Base-by-base conservation (phyloP, 2,797 vertebrate genomes). In the Galagoides demidoff region DNA sequence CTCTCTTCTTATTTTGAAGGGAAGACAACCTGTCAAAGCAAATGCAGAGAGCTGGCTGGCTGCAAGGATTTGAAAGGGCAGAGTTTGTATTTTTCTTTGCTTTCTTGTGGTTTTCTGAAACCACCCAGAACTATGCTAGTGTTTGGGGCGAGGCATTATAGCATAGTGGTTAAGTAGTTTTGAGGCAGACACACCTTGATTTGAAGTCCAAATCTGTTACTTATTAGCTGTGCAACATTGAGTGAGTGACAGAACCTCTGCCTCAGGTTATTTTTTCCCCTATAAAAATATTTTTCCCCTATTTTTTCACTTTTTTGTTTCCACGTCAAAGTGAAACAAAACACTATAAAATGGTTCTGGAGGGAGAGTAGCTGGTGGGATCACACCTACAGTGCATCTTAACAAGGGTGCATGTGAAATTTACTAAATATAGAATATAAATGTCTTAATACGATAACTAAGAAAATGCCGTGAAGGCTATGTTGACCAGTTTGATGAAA, bases 21-120 rank as follows among this genome's bases (percentile, higher is more conserved):
- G 87, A 96, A 96, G 96, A 96, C 96, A 97, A 25, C 45, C 77
- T 97, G 97, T 97, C 96, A 97, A 89, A 97, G 94, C 81, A 82
- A 93, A 85, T 63, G 83, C 4, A 0, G 34, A 90, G 71, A 85
- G 95, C 64, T 31, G 73, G 91, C 92, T 91, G 77, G 52, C 89
- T 94, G 93, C 2, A 7, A 92, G 95, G 19, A 43, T 89, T 73
- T 70, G 68, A 96, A 98, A 97, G 92, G 90, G 90, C 96, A 93
- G 76, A n/a, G 29, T 66, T 89, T 76, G 85, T 90, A 25, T 82
- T 92, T 93, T 86, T 63, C 71, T 87, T 81, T 64, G 68, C 77
- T 82, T 95, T 78, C 45, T 90, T 78, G 37, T 78, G 52, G 9
- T 34, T 96, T 79, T 83, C 81, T n/a, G n/a, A 85, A 92, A 76